Percentiles rank a stretch among this genome's conserved stretches.
phyloP scores from a whole-genome alignment of 2,888 invertebrate species.

The Labia minor region DNA sequence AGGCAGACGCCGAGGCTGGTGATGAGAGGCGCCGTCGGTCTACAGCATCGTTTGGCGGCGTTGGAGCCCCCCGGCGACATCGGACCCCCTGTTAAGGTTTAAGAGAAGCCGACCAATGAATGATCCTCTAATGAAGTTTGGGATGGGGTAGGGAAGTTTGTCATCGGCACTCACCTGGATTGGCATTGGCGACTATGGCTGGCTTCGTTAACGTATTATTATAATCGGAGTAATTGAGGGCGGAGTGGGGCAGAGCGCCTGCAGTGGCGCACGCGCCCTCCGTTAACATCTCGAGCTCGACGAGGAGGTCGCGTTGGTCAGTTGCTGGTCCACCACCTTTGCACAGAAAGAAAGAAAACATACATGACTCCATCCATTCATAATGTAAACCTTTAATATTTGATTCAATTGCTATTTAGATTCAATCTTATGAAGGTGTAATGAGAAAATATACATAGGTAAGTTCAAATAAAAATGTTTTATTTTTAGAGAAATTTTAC shows the following conservation, averaged over 20 bases:
- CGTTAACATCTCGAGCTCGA: neutral
- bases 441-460: no score
- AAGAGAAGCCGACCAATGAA: no score
- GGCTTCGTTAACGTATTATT: neutral
- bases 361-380: no score
- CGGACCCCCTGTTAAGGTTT: neutral
- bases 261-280: neutral
- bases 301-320: no score
- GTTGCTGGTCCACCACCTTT: no score
- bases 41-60: neutral
- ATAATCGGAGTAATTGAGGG: neutral
- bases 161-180: neutral
- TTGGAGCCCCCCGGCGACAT: neutral
- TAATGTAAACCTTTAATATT: no score
- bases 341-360: no score
- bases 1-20: constrained; percentile 73
- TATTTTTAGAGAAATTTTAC: no score
- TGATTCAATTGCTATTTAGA: no score
- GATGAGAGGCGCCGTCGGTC: constrained; percentile 32
- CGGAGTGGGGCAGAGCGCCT: neutral
- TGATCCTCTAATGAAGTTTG: no score
- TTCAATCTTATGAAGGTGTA: no score
- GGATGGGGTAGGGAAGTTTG: neutral
- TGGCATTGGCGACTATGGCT: neutral
- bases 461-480: no score